These are phyloP conservation scores for Carcharodon carcharias DNA, from an alignment of 2,797 vertebrate species.

Conservation along the genomic window DNA sequence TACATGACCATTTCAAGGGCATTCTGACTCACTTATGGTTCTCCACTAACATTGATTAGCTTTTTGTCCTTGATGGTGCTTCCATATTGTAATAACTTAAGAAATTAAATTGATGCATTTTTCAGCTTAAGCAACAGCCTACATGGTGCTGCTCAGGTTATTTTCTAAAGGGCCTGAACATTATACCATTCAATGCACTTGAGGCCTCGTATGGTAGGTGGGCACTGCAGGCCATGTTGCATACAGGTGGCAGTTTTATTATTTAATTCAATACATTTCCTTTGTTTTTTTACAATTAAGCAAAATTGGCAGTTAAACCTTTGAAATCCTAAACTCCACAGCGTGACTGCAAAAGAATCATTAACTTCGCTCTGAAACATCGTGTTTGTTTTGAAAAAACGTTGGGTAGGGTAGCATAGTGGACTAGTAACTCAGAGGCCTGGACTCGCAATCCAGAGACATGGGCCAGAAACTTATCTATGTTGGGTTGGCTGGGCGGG, in stretches of 20 bases:
- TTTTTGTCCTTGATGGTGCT: background rate
- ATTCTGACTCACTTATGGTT: background rate
- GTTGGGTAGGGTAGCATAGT: too few species aligned
- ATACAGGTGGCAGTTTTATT: too few species aligned
- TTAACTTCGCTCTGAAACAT: background rate
- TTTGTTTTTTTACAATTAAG: too few species aligned
- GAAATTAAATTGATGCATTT: background rate
- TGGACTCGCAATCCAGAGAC: too few species aligned
- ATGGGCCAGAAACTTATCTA: too few species aligned
- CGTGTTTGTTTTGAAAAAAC: background rate
- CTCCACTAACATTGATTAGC: background rate
- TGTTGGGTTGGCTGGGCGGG: too few species aligned
- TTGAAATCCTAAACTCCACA: background rate
- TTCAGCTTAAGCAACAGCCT: background rate
- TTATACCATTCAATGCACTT: too few species aligned
- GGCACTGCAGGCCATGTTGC: too few species aligned
- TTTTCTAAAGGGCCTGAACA: too few species aligned
- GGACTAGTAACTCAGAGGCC: too few species aligned
- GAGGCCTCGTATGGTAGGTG: too few species aligned
- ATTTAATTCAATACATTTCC: too few species aligned
- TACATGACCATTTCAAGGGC: background rate
- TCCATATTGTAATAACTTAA: background rate
- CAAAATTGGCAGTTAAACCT: background rate
- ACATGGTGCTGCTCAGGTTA: background rate
- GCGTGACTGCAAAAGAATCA: background rate